Evolutionary conservation across 2,888 invertebrate genomes (phyloP), one percentile per base, ranked within the genome.

Genomic region (Myopa tessellatipennis): DNA sequence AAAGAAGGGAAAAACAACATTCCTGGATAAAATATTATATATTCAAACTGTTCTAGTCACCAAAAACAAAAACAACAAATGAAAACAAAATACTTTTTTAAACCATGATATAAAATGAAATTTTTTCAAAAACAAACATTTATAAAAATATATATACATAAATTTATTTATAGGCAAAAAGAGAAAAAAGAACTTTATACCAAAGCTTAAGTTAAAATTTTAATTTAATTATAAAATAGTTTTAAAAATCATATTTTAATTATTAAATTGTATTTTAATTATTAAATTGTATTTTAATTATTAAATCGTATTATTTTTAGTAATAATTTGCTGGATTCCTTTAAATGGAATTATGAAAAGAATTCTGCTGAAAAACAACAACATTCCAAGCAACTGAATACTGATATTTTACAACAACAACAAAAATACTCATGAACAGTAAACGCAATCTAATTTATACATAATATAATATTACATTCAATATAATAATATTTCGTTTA

Each of bases 101-200:
- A 45, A 45, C 45, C 45, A 45, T 45, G 0, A 45, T 3, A 45
- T 45, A 4, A 26, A 52, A 12, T 38, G 12, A 36, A 79, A 45
- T 40, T 45, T 18, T 40, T 36, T 36, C 1, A 65, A 69, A 52
- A 69, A 26, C 8, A n/a, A 52, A 63, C n/a, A 26, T 26, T 26
- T 26, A 26, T 63, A 26, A 34, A 34, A 63, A 36, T n/a, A 63
- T 36, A 18, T 34, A n/a, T 34, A 63, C 55, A 72, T 78, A 79
- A 55, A 2, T 55, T n/a, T 55, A 55, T 5, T 55, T 55, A 55
- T 65, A 73, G 74, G 74, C 74, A 80, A 77, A 75, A 77, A 79
- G 77, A 81, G 79, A 12, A 5, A 52, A 34, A 38, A 65, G 16
- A 36, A 36, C 10, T 38, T 65, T 3, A 50, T 50, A 65, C 74